Evolutionary conservation across 2,888 invertebrate species (phyloP).

Genomic region (Eledona agricola): DNA sequence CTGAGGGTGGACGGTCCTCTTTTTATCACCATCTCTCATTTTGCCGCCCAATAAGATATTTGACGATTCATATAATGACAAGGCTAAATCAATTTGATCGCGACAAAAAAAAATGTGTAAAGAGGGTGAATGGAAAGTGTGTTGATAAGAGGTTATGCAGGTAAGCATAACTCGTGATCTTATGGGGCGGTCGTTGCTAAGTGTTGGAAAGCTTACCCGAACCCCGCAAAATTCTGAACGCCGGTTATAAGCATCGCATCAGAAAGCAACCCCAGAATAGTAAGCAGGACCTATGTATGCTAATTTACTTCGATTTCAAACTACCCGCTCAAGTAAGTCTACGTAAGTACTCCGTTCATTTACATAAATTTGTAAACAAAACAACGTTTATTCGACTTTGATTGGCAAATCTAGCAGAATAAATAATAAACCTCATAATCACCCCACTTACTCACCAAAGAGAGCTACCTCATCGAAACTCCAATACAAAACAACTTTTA

Average conservation of each 20-base stretch:
- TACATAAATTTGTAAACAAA: conserved; percentile 40
- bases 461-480: conserved; percentile 16
- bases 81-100: conserved; percentile 22
- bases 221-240: conserved; percentile 35
- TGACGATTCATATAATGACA: conserved; percentile 16
- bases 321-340: conserved; percentile 37
- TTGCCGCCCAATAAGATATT: conserved; percentile 31
- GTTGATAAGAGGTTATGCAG: conserved; percentile 36
- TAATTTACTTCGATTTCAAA: conserved; percentile 38
- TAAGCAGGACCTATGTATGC: conserved; percentile 39
- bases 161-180: conserved; percentile 35
- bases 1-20: conserved; percentile 32
- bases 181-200: conserved; percentile 33
- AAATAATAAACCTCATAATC: conserved; percentile 31
- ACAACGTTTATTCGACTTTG: conserved; percentile 36
- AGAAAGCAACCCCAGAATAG: conserved; percentile 36
- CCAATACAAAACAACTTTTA: conserved; percentile 30
- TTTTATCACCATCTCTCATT: conserved; percentile 35
- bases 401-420: conserved; percentile 33
- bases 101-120: too few relatives aligned
- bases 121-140: conserved; percentile 32
- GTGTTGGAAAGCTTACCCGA: conserved; percentile 29
- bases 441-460: conserved; percentile 12
- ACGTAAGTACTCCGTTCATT: conserved; percentile 36
- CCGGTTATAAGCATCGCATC: conserved; percentile 36